Evolutionary conservation across 2,113 vertebrate species (phyloP).

Genomic region (Centrocercus urophasianus): DNA sequence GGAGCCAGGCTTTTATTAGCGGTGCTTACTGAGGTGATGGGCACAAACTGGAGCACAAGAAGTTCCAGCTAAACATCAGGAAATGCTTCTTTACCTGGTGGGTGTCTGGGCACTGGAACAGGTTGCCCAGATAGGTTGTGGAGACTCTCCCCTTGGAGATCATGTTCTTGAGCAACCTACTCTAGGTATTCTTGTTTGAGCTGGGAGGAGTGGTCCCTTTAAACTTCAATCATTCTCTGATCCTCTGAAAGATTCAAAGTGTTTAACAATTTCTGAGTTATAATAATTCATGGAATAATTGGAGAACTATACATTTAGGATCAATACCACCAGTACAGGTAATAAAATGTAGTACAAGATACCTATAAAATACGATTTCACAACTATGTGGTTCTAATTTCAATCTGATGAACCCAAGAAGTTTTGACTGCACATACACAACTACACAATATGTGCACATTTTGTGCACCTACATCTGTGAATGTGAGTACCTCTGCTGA

Average conservation of each 20-base stretch:
- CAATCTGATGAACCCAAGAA: not conserved
- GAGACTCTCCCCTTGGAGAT: not conserved
- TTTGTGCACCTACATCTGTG: accelerated
- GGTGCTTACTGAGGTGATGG: not conserved
- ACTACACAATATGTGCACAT: accelerated
- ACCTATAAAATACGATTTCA: not conserved
- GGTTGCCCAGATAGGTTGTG: not conserved
- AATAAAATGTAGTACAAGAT: not conserved
- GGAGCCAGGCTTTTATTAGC: not conserved
- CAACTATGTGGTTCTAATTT: not conserved
- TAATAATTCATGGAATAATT: not conserved
- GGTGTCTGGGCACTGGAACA: not conserved
- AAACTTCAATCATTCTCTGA: not conserved
- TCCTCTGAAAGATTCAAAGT: not conserved
- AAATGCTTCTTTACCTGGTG: not conserved
- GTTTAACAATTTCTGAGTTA: not conserved
- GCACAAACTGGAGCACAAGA: not conserved
- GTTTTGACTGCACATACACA: not conserved
- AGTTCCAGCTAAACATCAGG: not conserved
- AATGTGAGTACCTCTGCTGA: accelerated
- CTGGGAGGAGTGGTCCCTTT: not conserved
- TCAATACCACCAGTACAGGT: not conserved
- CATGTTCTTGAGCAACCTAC: not conserved
- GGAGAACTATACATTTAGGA: not conserved
- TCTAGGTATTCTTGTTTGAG: not conserved